A percentile compares a stretch with the other conserved stretches of the same genome.
Conservation (phyloP, 2,888 invertebrate genomes). For the Adelphocoris suturalis region DNA sequence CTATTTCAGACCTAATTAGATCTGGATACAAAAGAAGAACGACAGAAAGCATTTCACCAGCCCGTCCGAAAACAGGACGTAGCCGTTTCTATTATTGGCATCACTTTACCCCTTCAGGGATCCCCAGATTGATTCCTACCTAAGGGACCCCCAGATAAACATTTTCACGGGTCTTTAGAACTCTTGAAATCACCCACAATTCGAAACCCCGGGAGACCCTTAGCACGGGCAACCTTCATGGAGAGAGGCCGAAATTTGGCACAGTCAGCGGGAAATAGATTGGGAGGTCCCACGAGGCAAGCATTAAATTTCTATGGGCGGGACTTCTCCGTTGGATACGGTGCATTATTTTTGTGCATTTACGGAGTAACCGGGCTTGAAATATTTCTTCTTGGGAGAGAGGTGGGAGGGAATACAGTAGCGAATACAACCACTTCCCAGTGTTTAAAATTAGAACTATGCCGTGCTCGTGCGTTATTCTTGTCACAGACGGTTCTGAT, state of each 20-base stretch:
- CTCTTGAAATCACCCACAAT: not conserved
- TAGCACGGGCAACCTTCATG: not conserved
- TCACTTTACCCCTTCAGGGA: slow-evolving; percentile 22
- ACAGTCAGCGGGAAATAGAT: not conserved
- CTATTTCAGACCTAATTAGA: slow-evolving; percentile 48
- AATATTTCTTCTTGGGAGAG: slow-evolving; percentile 40
- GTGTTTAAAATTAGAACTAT: slow-evolving; percentile 66
- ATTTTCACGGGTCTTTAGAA: not conserved
- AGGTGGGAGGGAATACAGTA: slow-evolving; percentile 39
- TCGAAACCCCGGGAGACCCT: not conserved
- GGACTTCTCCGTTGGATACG: not conserved
- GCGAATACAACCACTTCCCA: slow-evolving; percentile 65
- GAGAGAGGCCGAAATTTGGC: slow-evolving; percentile 7
- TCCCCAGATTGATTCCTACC: slow-evolving; percentile 52
- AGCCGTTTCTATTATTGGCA: slow-evolving; percentile 57
- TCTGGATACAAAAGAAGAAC: slow-evolving; percentile 50
- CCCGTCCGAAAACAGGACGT: not conserved
- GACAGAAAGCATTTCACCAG: slow-evolving; percentile 45
- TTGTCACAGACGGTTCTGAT: slow-evolving; percentile 56
- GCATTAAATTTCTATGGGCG: slow-evolving; percentile 6
- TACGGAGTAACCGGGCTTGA: slow-evolving; percentile 28
- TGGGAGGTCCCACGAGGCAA: slow-evolving; percentile 16
- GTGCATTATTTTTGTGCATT: slow-evolving; percentile 30
- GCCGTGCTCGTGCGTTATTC: slow-evolving; percentile 69
- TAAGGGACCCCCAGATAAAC: slow-evolving; percentile 32